phyloP scores from a whole-genome alignment of 1,140 invertebrate genomes.

The Drosophila serrata region DNA sequence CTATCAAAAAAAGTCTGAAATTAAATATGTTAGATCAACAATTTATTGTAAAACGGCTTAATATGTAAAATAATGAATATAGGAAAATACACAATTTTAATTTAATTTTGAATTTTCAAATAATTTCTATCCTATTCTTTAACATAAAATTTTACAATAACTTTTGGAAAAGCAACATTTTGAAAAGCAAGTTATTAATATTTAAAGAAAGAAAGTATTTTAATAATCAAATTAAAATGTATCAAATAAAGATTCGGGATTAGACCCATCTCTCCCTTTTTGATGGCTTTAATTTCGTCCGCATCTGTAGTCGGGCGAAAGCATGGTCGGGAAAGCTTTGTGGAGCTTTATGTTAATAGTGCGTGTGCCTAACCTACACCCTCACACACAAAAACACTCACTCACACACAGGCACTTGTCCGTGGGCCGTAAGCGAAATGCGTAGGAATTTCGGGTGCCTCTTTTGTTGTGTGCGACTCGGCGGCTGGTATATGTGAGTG shows the following conservation, averaged over 20 bases:
- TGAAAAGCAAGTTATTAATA: background rate
- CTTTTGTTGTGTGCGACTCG: conserved; percentile 41
- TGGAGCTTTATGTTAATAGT: conserved; percentile 47
- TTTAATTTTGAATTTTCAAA: background rate
- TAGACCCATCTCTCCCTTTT: background rate
- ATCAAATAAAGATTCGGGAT: background rate
- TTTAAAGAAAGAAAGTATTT: background rate
- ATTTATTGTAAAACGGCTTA: too few species aligned
- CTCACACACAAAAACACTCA: conserved; percentile 32
- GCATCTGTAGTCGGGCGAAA: background rate
- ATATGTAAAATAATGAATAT: background rate
- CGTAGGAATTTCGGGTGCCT: conserved; percentile 72
- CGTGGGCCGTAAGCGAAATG: conserved; percentile 45
- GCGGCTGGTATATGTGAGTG: conserved; percentile 5
- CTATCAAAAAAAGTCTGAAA: too few species aligned
- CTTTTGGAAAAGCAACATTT: background rate
- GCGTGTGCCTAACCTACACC: conserved; percentile 78
- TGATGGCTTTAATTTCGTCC: background rate
- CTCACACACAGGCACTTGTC: conserved; percentile 4
- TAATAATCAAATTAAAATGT: background rate
- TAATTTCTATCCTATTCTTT: background rate
- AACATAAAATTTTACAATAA: too few species aligned
- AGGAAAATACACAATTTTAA: too few species aligned
- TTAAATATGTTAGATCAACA: background rate
- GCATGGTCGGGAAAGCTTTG: conserved; percentile 23